Evolutionary conservation across 1,140 invertebrate genomes (phyloP), one percentile per base, ranked within the genome.

Genomic region (Ceratosolen fusciceps): DNA sequence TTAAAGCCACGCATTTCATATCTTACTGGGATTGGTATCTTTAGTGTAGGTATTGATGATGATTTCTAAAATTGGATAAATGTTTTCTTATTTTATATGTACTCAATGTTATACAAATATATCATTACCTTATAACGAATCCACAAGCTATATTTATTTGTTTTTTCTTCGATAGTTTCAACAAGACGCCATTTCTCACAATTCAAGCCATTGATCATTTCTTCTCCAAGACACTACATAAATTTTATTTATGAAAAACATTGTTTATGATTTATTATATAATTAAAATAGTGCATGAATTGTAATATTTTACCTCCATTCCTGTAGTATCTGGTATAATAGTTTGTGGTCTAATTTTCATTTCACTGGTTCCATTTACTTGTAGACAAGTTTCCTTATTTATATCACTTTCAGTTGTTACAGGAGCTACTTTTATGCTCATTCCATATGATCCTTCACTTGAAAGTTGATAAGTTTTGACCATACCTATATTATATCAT

Each of bases 1-100:
- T 99, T 98, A 87, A 94, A 99, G 21, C 97, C 97, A 84, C 93
- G 93, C 97, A 98, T 98, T 89, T 98, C 95, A 89, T 98, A 98
- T 71, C 94, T 93, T 31, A 96, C 90, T 19, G 95, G 95, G 81
- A 93, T 91, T 37, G 92, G 88, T 85, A 90, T 90, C 60, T 90
- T 90, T 5, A 86, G 78, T 39, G 79, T 77, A 10, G 89, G 88
- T 82, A 86, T 81, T 72, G 85, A 81, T 24, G 85, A 80, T 37
- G 86, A 87, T 83, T 88, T 88, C 87, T 89, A 21, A 37, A 83
- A 83, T 65, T 54, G 26, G 83, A 75, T 77, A 72, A 26, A 56
- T 65, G 34, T 34, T 65, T 31, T 43, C 71, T 60, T 24, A 68
- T 14, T 62, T 52, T 43, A 1, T 14, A 65, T n/a, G n/a, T 19